phyloP scores from a whole-genome alignment of 2,113 vertebrate species.

The Coptodon rendalli region DNA sequence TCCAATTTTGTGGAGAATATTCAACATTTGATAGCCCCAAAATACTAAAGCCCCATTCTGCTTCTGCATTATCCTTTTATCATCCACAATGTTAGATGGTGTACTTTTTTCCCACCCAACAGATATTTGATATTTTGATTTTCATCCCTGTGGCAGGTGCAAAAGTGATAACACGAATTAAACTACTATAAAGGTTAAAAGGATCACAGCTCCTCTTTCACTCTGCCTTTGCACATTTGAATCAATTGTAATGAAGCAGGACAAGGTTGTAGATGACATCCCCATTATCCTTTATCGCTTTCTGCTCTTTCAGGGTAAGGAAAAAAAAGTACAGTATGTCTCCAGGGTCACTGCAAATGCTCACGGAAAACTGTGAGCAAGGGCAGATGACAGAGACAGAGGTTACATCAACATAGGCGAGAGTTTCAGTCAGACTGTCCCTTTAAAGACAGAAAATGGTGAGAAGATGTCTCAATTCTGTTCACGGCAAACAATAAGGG shows the following conservation, averaged over 20 bases:
- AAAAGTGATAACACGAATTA: not conserved
- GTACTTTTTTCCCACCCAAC: not conserved
- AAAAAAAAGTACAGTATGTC: not conserved
- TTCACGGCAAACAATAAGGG: constrained; percentile 31
- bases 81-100: not conserved
- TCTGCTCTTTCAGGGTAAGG: not conserved
- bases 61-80: not conserved
- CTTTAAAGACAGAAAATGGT: constrained; percentile 23
- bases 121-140: not conserved
- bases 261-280: not conserved
- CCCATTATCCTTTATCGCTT: not conserved
- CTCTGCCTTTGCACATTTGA: not conserved
- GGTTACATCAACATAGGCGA: not conserved
- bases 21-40: not conserved
- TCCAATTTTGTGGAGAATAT: not conserved
- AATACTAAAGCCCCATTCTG: not conserved
- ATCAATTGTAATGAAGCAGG: not conserved
- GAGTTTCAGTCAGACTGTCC: constrained; percentile 9
- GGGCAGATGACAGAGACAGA: not conserved
- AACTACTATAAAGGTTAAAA: not conserved
- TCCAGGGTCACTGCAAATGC: not conserved
- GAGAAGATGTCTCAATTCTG: constrained; percentile 46
- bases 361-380: not conserved
- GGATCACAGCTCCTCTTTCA: not conserved
- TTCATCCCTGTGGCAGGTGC: not conserved